phyloP scores from a whole-genome alignment of 2,888 invertebrate species.

The Tridacna gigas region DNA sequence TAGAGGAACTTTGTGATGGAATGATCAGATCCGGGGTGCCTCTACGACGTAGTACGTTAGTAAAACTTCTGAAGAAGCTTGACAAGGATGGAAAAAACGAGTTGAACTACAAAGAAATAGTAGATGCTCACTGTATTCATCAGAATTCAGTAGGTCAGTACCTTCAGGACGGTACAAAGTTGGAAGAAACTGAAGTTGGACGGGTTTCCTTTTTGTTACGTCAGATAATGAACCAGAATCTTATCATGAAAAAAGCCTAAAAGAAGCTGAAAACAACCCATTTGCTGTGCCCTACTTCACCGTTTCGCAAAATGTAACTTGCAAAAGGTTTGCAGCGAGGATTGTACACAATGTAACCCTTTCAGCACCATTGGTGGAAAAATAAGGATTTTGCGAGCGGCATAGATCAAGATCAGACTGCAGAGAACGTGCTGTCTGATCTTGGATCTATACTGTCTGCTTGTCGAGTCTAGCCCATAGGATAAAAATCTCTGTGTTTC shows the following conservation, averaged over 20 bases:
- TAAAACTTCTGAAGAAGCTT: slow-evolving; percentile 55
- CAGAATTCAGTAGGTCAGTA: slow-evolving; percentile 50
- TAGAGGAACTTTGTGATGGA: slow-evolving; percentile 63
- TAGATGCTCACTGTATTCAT: slow-evolving; percentile 61
- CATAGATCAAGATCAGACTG: no score
- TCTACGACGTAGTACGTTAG: slow-evolving; percentile 38
- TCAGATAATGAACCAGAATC: slow-evolving; percentile 48
- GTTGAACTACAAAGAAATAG: slow-evolving; percentile 64
- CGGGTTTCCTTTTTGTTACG: slow-evolving; percentile 54
- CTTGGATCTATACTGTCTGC: no score
- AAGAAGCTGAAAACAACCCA: no score
- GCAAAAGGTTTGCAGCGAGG: no score
- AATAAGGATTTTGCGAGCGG: no score
- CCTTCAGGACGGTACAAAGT: slow-evolving; percentile 35
- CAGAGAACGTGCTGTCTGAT: no score
- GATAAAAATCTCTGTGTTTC: no score
- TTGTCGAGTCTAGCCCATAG: no score
- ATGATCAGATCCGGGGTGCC: slow-evolving; percentile 64
- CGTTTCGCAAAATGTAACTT: no score
- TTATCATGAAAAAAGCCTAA: slow-evolving; percentile 19
- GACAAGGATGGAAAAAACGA: slow-evolving; percentile 62
- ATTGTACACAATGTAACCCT: no score
- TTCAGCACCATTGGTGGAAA: no score
- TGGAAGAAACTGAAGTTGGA: slow-evolving; percentile 66
- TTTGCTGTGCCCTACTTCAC: no score